Percentiles rank a stretch among this genome's conserved stretches.
Conservation (phyloP, 2,113 vertebrate genomes). For the Eptesicus fuscus region DNA sequence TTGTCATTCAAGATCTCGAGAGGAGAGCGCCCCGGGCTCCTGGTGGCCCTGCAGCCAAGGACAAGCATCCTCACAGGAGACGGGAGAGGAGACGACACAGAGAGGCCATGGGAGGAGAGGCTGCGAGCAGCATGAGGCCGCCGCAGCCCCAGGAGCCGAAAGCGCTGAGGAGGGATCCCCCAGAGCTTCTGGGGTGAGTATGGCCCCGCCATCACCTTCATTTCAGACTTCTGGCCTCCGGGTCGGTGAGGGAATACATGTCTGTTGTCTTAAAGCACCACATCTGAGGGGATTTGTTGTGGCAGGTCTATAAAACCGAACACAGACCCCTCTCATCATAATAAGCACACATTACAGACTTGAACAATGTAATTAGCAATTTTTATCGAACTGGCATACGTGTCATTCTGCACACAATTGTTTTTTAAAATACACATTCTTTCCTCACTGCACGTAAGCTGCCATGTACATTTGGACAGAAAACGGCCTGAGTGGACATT, state of each 20-base stretch:
- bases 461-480: background rate
- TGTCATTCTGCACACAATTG: background rate
- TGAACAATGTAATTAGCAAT: slow-evolving; percentile 16
- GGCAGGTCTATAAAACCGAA: background rate
- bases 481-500: background rate
- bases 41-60: background rate
- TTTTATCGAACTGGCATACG: background rate
- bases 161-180: background rate
- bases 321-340: background rate
- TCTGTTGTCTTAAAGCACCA: background rate
- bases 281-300: background rate
- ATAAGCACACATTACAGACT: background rate
- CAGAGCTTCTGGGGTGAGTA: accelerated
- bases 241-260: background rate
- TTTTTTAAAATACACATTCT: background rate
- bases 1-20: background rate
- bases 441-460: background rate
- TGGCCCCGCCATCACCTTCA: background rate
- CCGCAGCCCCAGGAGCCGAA: background rate
- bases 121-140: background rate
- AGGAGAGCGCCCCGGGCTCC: background rate
- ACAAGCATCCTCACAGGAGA: background rate
- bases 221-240: background rate
- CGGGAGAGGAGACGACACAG: background rate
- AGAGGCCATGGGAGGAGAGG: background rate